Base-by-base conservation (phyloP, 2,113 vertebrate genomes). In the Pantherophis guttatus region DNA sequence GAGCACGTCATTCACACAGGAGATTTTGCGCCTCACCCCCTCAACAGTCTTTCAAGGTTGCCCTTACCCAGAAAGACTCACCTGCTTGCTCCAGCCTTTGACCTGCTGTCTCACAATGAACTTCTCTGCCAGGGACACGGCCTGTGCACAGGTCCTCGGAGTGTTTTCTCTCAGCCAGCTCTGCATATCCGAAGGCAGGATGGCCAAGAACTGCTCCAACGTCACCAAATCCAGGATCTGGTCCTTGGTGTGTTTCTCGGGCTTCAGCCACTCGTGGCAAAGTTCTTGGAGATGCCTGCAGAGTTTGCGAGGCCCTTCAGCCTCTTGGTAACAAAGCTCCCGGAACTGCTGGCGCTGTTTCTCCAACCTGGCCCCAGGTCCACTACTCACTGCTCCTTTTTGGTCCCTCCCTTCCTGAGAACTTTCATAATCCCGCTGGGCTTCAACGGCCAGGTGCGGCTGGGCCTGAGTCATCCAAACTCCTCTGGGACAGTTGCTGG, bases 181-280 rank as follows among this genome's bases (percentile, higher is more conserved):
- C 23, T 87, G 75, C 92, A 93, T 93, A 7, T 90, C 55, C 13
- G 6, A 50, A 0, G 92, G 92, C 89, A 93, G 75, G 48, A 87
- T 0, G 6, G 75, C 23, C 75, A 90, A 4, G 57, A 93, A 90
- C 88, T 93, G 92, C 70, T 93, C 92, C 75, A 93, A n/a, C 12
- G n/a, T 65, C 92, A 93, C 88, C 55, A 86, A 26, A 8, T 93
- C 92, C 70, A 93, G 4, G 10, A 93, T 93, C 89, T 65, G 55
- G 29, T 93, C 92, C 44, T 90, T 93, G 88, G 75, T 93, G 88
- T 87, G 48, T 0, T 9, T 87, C 29, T 93, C 89, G 0, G 92
- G 92, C 57, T 54, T 90, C 88, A 93, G 88, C 92, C 92, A 93
- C 48, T 59, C 55, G 1, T 23, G 50, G 55, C 92, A 90, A 62